phyloP scores from a whole-genome alignment of 92 coral and sea anemone species.

The Micromussa lordhowensis region DNA sequence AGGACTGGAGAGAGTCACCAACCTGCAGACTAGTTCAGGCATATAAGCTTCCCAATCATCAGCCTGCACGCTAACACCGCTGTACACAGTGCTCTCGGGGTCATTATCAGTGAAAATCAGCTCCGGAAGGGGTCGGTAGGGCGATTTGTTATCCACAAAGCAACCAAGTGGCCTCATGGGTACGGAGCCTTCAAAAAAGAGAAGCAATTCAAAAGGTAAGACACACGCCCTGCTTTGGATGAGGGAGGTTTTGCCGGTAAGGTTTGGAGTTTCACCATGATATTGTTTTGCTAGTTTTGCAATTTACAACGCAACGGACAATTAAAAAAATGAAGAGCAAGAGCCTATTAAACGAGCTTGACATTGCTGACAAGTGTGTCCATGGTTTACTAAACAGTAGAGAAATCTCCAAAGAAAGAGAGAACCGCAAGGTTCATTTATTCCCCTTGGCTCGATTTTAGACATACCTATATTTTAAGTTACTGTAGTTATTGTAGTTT shows the following conservation, averaged over 20 bases:
- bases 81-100: constrained; percentile 76
- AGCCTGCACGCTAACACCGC: constrained; percentile 69
- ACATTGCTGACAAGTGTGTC: neutral
- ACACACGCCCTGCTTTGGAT: neutral
- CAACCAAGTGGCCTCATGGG: constrained; percentile 90
- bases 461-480: no score
- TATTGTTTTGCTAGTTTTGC: neutral
- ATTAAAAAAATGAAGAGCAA: neutral
- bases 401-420: neutral
- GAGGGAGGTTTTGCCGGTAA: neutral
- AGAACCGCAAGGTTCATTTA: no score
- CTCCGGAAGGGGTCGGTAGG: constrained; percentile 89
- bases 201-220: neutral
- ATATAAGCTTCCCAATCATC: constrained; percentile 77
- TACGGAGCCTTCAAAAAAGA: constrained; percentile 71
- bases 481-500: no score
- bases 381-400: neutral
- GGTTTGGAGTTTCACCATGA: neutral
- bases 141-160: constrained; percentile 78
- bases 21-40: constrained; percentile 92
- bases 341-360: neutral
- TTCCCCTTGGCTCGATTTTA: no score
- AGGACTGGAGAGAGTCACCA: constrained; percentile 3
- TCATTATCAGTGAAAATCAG: constrained; percentile 77
- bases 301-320: neutral